Percentiles rank a stretch among this genome's conserved stretches.
These are phyloP conservation scores for Rynchops niger DNA, from an alignment of 2,113 vertebrate species.

Conservation along the genomic window DNA sequence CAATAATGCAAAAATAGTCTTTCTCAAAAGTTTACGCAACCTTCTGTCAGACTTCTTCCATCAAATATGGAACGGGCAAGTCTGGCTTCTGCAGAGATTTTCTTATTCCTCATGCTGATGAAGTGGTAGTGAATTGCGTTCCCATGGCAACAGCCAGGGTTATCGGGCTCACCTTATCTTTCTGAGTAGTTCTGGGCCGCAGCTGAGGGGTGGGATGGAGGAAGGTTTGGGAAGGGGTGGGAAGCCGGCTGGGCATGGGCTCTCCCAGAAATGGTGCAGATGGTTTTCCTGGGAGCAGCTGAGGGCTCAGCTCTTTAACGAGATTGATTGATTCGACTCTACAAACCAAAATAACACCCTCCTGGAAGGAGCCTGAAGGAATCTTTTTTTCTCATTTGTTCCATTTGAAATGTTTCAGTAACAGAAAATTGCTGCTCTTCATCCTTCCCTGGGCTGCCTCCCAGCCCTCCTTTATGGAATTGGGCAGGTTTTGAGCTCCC, in stretches of 20 bases:
- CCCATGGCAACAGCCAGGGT: not conserved
- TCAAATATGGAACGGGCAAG: accelerated
- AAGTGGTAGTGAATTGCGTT: not conserved
- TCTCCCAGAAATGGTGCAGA: not conserved
- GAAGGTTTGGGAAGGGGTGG: not conserved
- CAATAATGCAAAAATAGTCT: not conserved
- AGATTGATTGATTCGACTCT: too few relatives aligned
- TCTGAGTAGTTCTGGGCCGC: not conserved
- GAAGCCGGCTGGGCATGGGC: not conserved
- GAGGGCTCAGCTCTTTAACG: not conserved
- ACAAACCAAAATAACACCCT: not conserved
- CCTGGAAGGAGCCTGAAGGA: not conserved
- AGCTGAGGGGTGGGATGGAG: not conserved
- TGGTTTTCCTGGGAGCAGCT: not conserved
- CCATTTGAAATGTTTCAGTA: not conserved
- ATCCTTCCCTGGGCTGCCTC: not conserved
- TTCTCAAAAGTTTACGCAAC: not conserved
- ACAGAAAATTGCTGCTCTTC: not conserved
- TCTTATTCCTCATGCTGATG: accelerated
- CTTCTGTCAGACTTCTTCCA: not conserved
- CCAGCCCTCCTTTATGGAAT: accelerated
- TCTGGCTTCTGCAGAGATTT: not conserved
- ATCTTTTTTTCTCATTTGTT: not conserved
- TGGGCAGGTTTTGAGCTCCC: conserved; percentile 23
- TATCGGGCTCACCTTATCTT: not conserved